phyloP scores from a whole-genome alignment of 2,888 invertebrate species.

The Dynastes hyllus region DNA sequence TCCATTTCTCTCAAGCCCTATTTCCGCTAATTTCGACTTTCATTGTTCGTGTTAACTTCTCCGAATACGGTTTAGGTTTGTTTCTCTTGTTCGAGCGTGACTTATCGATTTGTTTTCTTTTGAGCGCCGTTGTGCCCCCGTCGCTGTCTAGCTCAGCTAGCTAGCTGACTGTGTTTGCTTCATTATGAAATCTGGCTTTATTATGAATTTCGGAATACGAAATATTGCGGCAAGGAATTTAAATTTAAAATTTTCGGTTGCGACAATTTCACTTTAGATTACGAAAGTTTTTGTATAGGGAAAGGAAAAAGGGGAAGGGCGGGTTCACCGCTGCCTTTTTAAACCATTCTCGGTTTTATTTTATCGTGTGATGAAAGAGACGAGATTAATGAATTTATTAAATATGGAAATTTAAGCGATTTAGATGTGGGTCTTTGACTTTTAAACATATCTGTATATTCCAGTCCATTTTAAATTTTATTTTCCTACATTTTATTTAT shows the following conservation, averaged over 20 bases:
- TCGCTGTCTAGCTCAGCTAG: neutral
- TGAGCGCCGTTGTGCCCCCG: neutral
- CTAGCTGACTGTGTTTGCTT: neutral
- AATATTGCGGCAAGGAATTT: neutral
- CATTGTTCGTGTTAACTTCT: conserved; percentile 44
- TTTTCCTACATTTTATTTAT: too few relatives aligned
- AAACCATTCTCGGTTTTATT: neutral
- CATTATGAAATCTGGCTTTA: conserved; percentile 12
- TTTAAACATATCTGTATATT: too few relatives aligned
- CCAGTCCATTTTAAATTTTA: too few relatives aligned
- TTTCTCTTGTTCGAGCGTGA: conserved; percentile 27
- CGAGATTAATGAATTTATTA: conserved; percentile 8
- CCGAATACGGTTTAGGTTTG: conserved; percentile 35
- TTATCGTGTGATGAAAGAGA: neutral
- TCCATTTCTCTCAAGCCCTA: conserved; percentile 14
- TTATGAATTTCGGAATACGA: conserved; percentile 5
- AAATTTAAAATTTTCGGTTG: conserved; percentile 3
- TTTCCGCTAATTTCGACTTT: conserved; percentile 43
- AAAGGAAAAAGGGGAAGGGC: too few relatives aligned
- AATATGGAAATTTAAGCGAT: neutral
- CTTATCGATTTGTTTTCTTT: conserved; percentile 30
- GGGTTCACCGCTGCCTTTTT: too few relatives aligned
- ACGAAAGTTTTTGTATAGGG: neutral
- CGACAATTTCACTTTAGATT: conserved; percentile 18
- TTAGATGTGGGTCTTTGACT: neutral